Percentiles rank a stretch among this genome's conserved stretches.
Evolutionary conservation across 2,888 invertebrate species (phyloP).

Genomic region (Anthophora plumipes): DNA sequence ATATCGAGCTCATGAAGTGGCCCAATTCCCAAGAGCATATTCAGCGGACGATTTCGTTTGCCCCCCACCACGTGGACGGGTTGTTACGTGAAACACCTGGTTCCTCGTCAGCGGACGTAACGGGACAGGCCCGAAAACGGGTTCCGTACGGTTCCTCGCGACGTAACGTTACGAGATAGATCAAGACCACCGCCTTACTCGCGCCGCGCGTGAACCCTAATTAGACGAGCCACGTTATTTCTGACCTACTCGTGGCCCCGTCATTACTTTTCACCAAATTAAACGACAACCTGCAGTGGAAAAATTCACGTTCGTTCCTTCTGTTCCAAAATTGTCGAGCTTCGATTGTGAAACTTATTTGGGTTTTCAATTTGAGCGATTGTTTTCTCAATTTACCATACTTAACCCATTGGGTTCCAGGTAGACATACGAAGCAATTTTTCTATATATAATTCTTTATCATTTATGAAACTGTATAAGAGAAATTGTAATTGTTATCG

Average conservation of each 20-base stretch:
- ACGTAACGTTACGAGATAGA: slow-evolving; percentile 68
- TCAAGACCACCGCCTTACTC: slow-evolving; percentile 72
- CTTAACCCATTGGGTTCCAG: no score
- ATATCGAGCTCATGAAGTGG: not conserved
- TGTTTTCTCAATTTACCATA: no score
- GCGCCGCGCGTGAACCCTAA: slow-evolving; percentile 40
- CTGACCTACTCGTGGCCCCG: not conserved
- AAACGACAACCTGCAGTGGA: not conserved
- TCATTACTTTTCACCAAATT: not conserved
- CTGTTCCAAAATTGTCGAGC: not conserved
- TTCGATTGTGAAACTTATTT: not conserved
- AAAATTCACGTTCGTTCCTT: not conserved
- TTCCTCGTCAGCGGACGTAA: slow-evolving; percentile 73
- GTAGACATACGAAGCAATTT: no score
- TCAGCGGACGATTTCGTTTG: slow-evolving; percentile 15
- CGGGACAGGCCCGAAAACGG: slow-evolving; percentile 77
- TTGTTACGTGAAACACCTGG: slow-evolving; percentile 58
- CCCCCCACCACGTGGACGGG: slow-evolving; percentile 13
- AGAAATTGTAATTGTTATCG: no score
- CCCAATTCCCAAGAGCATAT: not conserved
- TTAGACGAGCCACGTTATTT: slow-evolving; percentile 18
- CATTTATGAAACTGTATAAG: no score
- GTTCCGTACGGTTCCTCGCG: slow-evolving; percentile 61
- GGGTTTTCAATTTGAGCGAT: no score
- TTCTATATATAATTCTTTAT: no score